A percentile compares a stretch with the other conserved stretches of the same genome.
These are phyloP conservation scores for Dinocampus coccinellae DNA, from an alignment of 2,888 invertebrate genomes.

Conservation along the genomic window DNA sequence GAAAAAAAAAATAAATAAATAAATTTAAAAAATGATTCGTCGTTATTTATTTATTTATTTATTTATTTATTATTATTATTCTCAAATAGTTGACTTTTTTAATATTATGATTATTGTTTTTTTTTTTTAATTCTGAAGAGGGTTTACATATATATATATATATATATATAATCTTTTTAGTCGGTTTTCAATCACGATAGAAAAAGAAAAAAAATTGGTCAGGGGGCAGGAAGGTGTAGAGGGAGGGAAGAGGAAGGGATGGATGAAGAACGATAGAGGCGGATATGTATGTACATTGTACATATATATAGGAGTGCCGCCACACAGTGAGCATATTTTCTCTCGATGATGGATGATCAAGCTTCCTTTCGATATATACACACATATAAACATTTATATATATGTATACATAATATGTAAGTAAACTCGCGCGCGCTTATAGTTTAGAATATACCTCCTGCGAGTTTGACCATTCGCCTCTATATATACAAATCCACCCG, in stretches of 20 bases:
- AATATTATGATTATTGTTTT: not conserved
- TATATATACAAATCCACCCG: slow-evolving; percentile 18
- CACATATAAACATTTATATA: too few species aligned
- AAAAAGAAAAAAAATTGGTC: not conserved
- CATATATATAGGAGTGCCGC: slow-evolving; percentile 9
- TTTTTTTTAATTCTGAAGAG: not conserved
- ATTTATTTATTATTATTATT: not conserved
- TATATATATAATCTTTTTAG: slow-evolving; percentile 15
- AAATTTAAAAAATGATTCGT: not conserved
- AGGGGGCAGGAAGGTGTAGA: slow-evolving; percentile 2
- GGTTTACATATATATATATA: too few species aligned
- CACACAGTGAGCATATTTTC: slow-evolving; percentile 37
- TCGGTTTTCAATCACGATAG: slow-evolving; percentile 22
- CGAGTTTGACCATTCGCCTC: slow-evolving; percentile 36
- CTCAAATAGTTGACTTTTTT: not conserved
- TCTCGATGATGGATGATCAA: slow-evolving; percentile 40
- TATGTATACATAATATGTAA: not conserved
- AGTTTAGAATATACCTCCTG: slow-evolving; percentile 17
- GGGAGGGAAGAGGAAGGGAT: slow-evolving; percentile 3
- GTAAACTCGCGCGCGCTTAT: not conserved
- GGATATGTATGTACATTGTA: not conserved
- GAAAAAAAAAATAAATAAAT: too few species aligned
- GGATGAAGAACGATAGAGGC: not conserved
- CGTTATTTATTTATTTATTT: not conserved
- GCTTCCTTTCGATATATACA: slow-evolving; percentile 32